Evolutionary conservation across 2,113 vertebrate genomes (phyloP).

Genomic region (Gymnogyps californianus): DNA sequence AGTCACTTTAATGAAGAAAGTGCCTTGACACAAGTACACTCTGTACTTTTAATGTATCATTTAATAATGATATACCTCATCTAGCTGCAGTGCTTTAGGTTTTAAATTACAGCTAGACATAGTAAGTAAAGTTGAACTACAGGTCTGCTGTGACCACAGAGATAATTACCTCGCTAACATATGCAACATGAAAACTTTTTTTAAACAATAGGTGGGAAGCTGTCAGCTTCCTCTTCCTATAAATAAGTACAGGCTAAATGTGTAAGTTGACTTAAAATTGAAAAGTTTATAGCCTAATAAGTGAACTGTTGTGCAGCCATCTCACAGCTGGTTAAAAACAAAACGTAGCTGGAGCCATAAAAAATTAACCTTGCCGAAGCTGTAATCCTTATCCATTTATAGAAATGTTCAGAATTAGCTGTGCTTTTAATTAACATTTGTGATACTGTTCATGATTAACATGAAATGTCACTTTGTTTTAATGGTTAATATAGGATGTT

Average conservation of each 20-base stretch:
- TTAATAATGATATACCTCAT: not conserved
- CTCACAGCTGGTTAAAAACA: not conserved
- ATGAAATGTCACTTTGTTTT: not conserved
- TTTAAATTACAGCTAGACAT: not conserved
- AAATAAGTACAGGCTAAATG: not conserved
- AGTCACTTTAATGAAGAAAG: not conserved
- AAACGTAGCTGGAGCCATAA: not conserved
- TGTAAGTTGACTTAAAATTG: not conserved
- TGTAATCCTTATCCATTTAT: not conserved
- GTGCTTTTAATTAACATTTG: not conserved
- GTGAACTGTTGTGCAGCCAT: not conserved
- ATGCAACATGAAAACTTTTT: not conserved
- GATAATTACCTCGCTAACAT: not conserved
- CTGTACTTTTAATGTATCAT: not conserved
- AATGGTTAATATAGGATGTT: not conserved
- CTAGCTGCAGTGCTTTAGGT: not conserved
- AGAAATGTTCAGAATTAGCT: not conserved
- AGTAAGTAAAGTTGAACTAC: not conserved
- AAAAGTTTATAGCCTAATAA: not conserved
- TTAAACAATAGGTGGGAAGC: constrained; percentile 2
- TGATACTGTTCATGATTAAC: not conserved
- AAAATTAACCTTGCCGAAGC: not conserved
- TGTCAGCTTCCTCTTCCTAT: constrained; percentile 10
- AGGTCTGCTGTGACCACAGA: not conserved
- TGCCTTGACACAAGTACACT: not conserved